These are phyloP conservation scores for Rhagonycha fulva DNA, from an alignment of 2,888 invertebrate species.

Conservation along the genomic window DNA sequence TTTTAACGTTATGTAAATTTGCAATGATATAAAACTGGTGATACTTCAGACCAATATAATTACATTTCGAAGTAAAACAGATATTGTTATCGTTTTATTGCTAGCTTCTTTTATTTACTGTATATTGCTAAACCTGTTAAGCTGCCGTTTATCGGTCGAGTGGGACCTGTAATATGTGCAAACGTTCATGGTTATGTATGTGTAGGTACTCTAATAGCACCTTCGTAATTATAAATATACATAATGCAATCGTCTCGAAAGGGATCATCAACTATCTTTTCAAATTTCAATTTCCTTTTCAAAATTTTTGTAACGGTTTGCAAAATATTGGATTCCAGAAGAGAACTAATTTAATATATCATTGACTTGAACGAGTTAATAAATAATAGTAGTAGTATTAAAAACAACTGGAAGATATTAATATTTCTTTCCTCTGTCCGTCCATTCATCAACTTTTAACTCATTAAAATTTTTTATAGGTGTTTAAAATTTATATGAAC, in stretches of 20 bases:
- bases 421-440: not conserved
- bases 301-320: not conserved
- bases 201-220: conserved; percentile 21
- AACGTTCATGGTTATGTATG: conserved; percentile 15
- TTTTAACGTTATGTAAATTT: not conserved
- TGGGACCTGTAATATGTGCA: conserved; percentile 27
- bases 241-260: not conserved
- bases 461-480: not conserved
- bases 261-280: not conserved
- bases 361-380: not conserved
- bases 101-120: conserved; percentile 28
- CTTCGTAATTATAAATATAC: conserved; percentile 26
- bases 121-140: conserved; percentile 31
- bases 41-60: conserved; percentile 33
- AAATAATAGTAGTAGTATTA: not conserved
- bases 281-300: not conserved
- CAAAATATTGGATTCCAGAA: not conserved
- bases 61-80: conserved; percentile 34
- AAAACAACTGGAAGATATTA: not conserved
- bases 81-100: conserved; percentile 37
- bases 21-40: not conserved
- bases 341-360: not conserved
- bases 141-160: conserved; percentile 24
- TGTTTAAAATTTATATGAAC: not conserved
- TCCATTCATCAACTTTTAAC: not conserved